Base-by-base conservation (phyloP, 2,888 invertebrate species). In the Eucriotettix oculatus region DNA sequence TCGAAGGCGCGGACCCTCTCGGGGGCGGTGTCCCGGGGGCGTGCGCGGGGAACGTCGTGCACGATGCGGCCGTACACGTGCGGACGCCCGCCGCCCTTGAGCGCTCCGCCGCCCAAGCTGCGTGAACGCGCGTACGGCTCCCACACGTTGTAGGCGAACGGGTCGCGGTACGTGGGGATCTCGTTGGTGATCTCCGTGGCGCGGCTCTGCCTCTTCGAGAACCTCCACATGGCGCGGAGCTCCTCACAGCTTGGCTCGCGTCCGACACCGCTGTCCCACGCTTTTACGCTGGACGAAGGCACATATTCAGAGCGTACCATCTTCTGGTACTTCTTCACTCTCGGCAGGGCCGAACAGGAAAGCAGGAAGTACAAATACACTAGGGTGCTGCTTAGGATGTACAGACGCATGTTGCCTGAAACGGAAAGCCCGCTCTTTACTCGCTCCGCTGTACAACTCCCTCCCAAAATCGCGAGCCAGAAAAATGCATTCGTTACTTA, bases 151-250 rank as follows among this genome's bases (percentile, higher is more conserved):
- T 86, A 86, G 65, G 84, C 81, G 68, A 90, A 86, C 0, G 89
- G 89, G 70, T 90, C 90, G 58, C 86, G 82, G 74, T 86, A 89
- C 62, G 85, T 83, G 65, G 87, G 89, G 67, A 91, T 85, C 76
- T 90, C 89, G 73, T 91, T 92, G 69, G 89, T 88, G 65, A 87
- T 84, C 74, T 91, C 90, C 10, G 90, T 87, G 16, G 90, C 88
- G 52, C 91, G 80, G 57, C 90, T 89, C 75, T 92, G 91, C 62
- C 92, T 76, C 73, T 90, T 90, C 16, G 90, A 91, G 75, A 90
- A 89, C 72, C 87, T 84, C 93, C 92, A 93, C 90, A 93, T 92
- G 11, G 88, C 87, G 62, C 90, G 83, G 57, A 93, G 78, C 70
- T 92, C 87, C 66, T 91, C 90, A 72, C 93, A 93, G 58, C 84